Conservation (phyloP, 2,888 invertebrate genomes). For the Ligdia adustata region DNA sequence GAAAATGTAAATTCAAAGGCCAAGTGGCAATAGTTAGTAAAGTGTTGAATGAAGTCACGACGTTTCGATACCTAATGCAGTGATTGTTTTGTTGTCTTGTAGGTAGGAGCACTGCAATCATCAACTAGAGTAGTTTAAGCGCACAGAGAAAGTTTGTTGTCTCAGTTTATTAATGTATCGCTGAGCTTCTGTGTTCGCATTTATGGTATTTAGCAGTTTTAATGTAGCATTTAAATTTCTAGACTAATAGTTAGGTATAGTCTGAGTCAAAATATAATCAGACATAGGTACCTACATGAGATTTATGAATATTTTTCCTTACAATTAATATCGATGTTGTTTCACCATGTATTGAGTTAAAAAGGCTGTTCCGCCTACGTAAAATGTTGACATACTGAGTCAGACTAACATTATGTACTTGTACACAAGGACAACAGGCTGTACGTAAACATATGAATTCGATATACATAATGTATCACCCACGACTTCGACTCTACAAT, state of each 20-base stretch:
- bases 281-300: no score
- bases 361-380: constrained; percentile 75
- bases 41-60: constrained; percentile 38
- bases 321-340: constrained; percentile 39
- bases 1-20: neutral
- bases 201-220: no score
- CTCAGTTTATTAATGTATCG: constrained; percentile 41
- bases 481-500: constrained; percentile 49
- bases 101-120: constrained; percentile 54
- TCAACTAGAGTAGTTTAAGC: constrained; percentile 42
- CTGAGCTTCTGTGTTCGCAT: constrained; percentile 34
- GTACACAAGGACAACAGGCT: constrained; percentile 76
- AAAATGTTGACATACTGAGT: constrained; percentile 75
- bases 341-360: constrained; percentile 55
- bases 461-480: constrained; percentile 52
- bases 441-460: constrained; percentile 46
- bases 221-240: no score
- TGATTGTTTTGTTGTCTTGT: constrained; percentile 56
- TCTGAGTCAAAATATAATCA: no score
- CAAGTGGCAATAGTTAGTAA: constrained; percentile 12
- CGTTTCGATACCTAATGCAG: constrained; percentile 35
- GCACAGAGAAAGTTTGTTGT: constrained; percentile 59
- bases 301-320: constrained; percentile 27
- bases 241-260: no score
- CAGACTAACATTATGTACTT: constrained; percentile 54